phyloP scores from a whole-genome alignment of 2,888 invertebrate genomes.

The Lamproptera curius region DNA sequence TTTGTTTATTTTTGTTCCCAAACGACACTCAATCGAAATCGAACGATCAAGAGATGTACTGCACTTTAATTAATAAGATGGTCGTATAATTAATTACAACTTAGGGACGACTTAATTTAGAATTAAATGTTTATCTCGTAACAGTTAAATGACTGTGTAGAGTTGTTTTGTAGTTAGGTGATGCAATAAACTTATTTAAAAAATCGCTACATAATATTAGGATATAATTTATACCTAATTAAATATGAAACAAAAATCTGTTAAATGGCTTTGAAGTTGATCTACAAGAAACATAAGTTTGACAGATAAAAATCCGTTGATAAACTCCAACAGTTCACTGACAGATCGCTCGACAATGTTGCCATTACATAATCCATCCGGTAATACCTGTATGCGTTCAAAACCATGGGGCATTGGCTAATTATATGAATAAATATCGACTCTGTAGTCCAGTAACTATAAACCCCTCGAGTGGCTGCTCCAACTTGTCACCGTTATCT shows the following conservation, averaged over 20 bases:
- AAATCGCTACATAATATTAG: too few relatives aligned
- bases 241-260: too few relatives aligned
- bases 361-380: background rate
- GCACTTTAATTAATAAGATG: background rate
- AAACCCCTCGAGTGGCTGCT: conserved; percentile 33
- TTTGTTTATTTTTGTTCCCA: background rate
- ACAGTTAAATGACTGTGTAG: too few relatives aligned
- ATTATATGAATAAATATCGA: conserved; percentile 19
- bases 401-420: conserved; percentile 2
- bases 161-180: too few relatives aligned
- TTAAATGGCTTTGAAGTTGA: too few relatives aligned
- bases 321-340: too few relatives aligned
- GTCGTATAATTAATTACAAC: too few relatives aligned
- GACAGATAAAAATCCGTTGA: too few relatives aligned
- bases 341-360: background rate
- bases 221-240: too few relatives aligned
- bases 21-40: background rate
- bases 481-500: conserved; percentile 58
- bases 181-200: too few relatives aligned
- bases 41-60: background rate
- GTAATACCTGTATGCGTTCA: background rate
- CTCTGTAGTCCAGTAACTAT: conserved; percentile 15
- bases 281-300: background rate
- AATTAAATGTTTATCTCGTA: background rate
- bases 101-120: too few relatives aligned